A percentile compares a stretch with the other conserved stretches of the same genome.
phyloP scores from a whole-genome alignment of 2,113 vertebrate genomes.

The Nettapus auritus region DNA sequence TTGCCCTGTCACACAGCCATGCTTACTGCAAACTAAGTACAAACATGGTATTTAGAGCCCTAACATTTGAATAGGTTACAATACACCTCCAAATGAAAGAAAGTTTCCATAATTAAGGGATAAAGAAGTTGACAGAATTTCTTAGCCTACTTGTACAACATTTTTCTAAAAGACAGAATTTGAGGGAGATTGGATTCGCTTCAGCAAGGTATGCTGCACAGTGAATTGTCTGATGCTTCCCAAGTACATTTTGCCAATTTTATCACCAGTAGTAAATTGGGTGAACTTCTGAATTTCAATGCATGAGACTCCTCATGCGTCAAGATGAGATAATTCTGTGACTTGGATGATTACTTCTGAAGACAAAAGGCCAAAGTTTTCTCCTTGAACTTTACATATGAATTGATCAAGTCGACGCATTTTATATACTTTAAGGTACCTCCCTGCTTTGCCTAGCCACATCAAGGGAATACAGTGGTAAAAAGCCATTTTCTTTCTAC shows the following conservation, averaged over 20 bases:
- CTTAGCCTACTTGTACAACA: background rate
- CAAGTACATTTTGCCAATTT: background rate
- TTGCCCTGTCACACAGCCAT: background rate
- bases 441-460: conserved; percentile 12
- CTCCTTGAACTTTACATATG: conserved; percentile 63
- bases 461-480: conserved; percentile 17
- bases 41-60: background rate
- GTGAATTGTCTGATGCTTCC: background rate
- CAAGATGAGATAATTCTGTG: conserved; percentile 40
- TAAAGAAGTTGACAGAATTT: background rate
- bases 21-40: conserved; percentile 32
- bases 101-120: background rate
- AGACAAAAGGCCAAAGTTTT: conserved; percentile 48
- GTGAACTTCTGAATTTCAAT: conserved; percentile 56
- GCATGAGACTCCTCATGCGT: background rate
- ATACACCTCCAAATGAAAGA: background rate
- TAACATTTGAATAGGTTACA: conserved; percentile 27
- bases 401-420: conserved; percentile 43
- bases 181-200: background rate
- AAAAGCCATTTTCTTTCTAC: conserved; percentile 42
- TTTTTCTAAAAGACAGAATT: background rate
- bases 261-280: conserved; percentile 21
- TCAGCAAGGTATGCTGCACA: background rate
- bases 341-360: conserved; percentile 42
- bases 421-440: conserved; percentile 50